Evolutionary conservation across 2,888 invertebrate genomes (phyloP).

Genomic region (Bombylius major): DNA sequence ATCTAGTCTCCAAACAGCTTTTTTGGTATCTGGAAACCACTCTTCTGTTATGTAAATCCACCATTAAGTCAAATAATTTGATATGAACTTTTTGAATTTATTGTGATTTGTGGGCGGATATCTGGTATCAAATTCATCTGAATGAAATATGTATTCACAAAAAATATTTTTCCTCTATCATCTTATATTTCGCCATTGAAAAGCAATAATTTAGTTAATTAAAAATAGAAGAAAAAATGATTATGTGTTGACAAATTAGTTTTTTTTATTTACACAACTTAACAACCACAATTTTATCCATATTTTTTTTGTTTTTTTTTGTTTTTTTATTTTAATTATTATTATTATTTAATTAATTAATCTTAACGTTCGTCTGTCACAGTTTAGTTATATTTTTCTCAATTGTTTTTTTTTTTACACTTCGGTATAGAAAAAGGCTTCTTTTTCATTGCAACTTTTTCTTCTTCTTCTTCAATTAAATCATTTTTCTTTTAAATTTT

Average conservation of each 20-base stretch:
- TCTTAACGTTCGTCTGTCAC: conserved; percentile 8
- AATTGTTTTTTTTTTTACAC: not conserved
- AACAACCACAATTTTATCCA: conserved; percentile 7
- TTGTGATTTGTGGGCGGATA: too few species aligned
- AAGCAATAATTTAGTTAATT: not conserved
- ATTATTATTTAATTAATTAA: not conserved
- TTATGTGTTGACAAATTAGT: conserved; percentile 4
- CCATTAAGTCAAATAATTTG: too few species aligned
- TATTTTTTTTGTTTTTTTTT: conserved; percentile 1
- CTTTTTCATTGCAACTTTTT: conserved; percentile 4
- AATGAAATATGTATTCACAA: too few species aligned
- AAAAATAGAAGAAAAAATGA: not conserved
- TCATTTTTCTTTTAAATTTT: not conserved
- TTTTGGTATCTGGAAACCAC: too few species aligned
- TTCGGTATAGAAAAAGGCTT: conserved; percentile 5
- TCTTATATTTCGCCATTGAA: too few species aligned
- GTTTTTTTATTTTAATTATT: not conserved
- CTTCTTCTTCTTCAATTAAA: conserved; percentile 1
- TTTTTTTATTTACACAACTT: conserved; percentile 9
- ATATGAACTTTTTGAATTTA: too few species aligned
- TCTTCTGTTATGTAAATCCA: too few species aligned
- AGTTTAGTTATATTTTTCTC: not conserved
- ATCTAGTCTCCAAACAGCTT: too few species aligned
- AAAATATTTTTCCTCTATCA: too few species aligned
- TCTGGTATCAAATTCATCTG: too few species aligned